Conservation (phyloP, 2,888 invertebrate species). For the Pristionchus mayeri region DNA sequence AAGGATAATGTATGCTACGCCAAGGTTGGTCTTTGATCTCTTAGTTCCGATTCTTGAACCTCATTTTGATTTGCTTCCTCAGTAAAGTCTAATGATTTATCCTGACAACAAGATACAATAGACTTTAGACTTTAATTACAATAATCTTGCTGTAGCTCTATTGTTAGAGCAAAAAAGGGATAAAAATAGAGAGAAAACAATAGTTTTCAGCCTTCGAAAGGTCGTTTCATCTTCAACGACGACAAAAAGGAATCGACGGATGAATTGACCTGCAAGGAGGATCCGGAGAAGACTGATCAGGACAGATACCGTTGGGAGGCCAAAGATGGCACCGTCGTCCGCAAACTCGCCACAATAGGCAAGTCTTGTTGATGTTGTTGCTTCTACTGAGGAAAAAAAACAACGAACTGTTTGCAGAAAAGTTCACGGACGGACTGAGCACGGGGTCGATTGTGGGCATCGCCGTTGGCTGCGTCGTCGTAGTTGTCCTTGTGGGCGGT, state of each 20-base stretch:
- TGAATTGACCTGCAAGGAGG: not conserved
- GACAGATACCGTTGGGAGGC: not conserved
- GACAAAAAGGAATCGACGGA: not conserved
- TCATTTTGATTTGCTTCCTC: not conserved
- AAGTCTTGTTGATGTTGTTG: not conserved
- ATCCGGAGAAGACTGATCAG: too few species aligned
- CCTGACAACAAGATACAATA: too few species aligned
- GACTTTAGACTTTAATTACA: too few species aligned
- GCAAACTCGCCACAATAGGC: not conserved
- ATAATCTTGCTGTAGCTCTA: not conserved
- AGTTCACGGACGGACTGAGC: not conserved
- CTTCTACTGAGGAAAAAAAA: not conserved
- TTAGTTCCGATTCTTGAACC: too few species aligned
- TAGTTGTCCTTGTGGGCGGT: not conserved
- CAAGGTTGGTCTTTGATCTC: too few species aligned
- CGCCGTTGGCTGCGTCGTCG: not conserved
- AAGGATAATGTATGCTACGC: too few species aligned
- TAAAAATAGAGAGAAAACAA: not conserved
- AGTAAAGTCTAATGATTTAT: not conserved
- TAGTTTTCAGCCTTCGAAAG: not conserved
- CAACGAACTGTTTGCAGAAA: not conserved
- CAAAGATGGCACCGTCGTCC: not conserved
- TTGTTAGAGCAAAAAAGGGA: not conserved
- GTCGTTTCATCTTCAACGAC: not conserved
- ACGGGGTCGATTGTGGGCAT: not conserved